Conservation (phyloP, 2,888 invertebrate genomes). For the Lottia scabra region DNA sequence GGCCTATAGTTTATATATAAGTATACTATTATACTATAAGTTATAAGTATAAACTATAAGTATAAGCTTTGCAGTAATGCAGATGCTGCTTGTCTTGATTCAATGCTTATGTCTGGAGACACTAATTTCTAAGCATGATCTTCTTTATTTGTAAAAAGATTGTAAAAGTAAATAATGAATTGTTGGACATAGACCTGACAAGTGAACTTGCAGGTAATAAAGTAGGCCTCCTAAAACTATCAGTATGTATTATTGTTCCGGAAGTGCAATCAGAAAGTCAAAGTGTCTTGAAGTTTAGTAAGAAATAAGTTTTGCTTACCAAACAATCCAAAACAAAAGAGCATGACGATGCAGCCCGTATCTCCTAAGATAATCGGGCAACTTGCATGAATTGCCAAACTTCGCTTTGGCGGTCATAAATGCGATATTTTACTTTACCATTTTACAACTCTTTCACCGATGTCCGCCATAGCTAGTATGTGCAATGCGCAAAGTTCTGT, state of each 20-base stretch:
- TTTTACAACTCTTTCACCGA: neutral
- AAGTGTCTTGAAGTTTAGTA: neutral
- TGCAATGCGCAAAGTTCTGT: neutral
- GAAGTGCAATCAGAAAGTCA: conserved; percentile 4
- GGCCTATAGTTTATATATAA: too few species aligned
- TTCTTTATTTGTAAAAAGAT: too few species aligned
- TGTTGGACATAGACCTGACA: too few species aligned
- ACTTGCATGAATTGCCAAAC: conserved; percentile 48
- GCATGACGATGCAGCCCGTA: conserved; percentile 52
- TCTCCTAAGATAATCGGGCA: conserved; percentile 40
- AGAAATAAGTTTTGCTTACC: conserved; percentile 40
- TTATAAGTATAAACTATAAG: too few species aligned
- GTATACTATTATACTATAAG: too few species aligned
- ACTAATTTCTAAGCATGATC: too few species aligned
- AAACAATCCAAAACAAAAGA: conserved; percentile 57
- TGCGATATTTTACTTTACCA: conserved; percentile 26
- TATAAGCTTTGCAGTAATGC: too few species aligned
- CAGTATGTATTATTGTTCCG: neutral
- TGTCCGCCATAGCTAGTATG: conserved; percentile 2
- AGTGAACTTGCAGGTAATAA: too few species aligned
- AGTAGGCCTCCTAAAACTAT: too few species aligned
- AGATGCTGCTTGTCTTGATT: too few species aligned
- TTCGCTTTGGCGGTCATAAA: conserved; percentile 34
- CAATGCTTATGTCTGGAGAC: too few species aligned
- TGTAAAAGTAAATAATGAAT: too few species aligned